Conservation (phyloP, 2,888 invertebrate species). For the Crocallis elinguaria region DNA sequence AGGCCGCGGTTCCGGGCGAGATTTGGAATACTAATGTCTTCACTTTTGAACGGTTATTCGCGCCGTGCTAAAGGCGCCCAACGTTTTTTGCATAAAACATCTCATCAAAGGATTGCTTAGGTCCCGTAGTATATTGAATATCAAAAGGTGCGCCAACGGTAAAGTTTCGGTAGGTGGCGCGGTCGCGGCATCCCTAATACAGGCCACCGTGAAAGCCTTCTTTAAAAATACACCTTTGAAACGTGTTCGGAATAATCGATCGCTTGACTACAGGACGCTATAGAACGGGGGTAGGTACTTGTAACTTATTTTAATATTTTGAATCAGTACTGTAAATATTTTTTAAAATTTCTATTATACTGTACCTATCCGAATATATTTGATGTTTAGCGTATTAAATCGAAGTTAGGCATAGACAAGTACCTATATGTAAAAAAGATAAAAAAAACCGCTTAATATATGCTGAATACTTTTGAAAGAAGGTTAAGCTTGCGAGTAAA, state of each 20-base stretch:
- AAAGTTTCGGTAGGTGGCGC: constrained; percentile 73
- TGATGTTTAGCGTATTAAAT: not conserved
- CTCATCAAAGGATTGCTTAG: constrained; percentile 85
- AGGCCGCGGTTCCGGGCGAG: constrained; percentile 64
- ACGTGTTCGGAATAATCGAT: constrained; percentile 78
- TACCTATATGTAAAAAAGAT: too few species aligned
- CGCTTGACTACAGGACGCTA: constrained; percentile 35
- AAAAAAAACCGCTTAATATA: too few species aligned
- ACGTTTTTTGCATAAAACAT: constrained; percentile 86
- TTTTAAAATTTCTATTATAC: not conserved
- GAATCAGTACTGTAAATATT: not conserved
- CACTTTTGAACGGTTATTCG: constrained; percentile 83
- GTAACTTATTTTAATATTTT: constrained; percentile 9
- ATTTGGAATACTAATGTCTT: constrained; percentile 82
- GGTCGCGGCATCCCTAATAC: constrained; percentile 73
- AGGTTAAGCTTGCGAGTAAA: not conserved
- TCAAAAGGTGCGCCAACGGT: constrained; percentile 80
- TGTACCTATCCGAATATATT: not conserved
- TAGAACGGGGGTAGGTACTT: constrained; percentile 25
- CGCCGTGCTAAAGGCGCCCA: constrained; percentile 78
- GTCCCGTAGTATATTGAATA: constrained; percentile 82
- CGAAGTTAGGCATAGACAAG: too few species aligned
- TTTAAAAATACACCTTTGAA: constrained; percentile 81
- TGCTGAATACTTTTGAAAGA: too few species aligned
- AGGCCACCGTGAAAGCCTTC: constrained; percentile 75